phyloP scores from a whole-genome alignment of 2,797 vertebrate genomes.

The Percopsis omiscomaycus region DNA sequence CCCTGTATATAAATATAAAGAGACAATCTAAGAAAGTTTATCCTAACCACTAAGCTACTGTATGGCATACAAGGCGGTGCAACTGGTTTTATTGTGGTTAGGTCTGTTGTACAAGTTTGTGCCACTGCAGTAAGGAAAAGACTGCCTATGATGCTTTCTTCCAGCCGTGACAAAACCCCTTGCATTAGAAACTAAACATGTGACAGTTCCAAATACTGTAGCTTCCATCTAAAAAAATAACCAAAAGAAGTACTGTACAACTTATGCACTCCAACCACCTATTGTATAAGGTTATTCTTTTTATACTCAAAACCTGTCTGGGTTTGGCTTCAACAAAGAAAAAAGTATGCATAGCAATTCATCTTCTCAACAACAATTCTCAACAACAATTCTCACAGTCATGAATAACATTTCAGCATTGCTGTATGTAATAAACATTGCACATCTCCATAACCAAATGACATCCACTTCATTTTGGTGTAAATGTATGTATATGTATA shows the following conservation, averaged over 20 bases:
- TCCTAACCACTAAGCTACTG: neutral
- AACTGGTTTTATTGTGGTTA: neutral
- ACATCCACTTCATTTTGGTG: too few relatives aligned
- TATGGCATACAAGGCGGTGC: neutral
- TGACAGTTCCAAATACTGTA: too few relatives aligned
- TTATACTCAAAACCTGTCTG: constrained; percentile 42
- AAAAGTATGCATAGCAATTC: constrained; percentile 45
- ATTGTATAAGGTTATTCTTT: constrained; percentile 17
- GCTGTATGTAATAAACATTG: constrained; percentile 35
- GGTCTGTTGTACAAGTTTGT: constrained; percentile 1
- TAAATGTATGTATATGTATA: too few relatives aligned
- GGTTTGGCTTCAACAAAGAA: constrained; percentile 41
- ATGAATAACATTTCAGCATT: constrained; percentile 30
- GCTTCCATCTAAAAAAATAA: too few relatives aligned
- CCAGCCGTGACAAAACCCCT: neutral
- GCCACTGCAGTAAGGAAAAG: constrained; percentile 15
- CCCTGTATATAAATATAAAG: too few relatives aligned
- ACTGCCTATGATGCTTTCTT: constrained; percentile 20
- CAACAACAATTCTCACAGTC: constrained; percentile 20
- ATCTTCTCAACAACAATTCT: too few relatives aligned
- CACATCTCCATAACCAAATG: constrained; percentile 33
- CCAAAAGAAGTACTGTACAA: neutral
- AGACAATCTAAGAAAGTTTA: neutral
- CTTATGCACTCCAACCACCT: constrained; percentile 7
- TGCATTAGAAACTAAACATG: neutral